Percentiles rank a stretch among this genome's conserved stretches.
These are phyloP conservation scores for Eumeta japonica DNA, from an alignment of 1,140 invertebrate genomes.

Conservation along the genomic window DNA sequence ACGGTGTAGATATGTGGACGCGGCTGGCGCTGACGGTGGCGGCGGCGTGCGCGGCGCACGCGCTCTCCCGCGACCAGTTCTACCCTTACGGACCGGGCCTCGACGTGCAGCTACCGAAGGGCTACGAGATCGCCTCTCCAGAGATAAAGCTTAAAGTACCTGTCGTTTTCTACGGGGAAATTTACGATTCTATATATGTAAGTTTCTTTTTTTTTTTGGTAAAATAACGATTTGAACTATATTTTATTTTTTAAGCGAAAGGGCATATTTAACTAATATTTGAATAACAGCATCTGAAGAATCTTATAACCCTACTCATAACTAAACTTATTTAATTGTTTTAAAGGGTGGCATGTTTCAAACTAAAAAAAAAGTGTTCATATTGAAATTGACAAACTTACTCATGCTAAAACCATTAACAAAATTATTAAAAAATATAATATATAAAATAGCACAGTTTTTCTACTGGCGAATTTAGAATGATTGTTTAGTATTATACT, in stretches of 20 bases:
- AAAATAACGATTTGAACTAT: background rate
- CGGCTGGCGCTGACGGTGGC: conserved; percentile 20
- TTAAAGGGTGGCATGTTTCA: too few species aligned
- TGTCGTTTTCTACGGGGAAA: conserved; percentile 70
- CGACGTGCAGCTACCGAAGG: conserved; percentile 42
- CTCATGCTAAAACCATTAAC: too few species aligned
- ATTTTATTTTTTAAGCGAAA: background rate
- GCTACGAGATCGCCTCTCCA: conserved; percentile 48
- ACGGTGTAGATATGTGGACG: conserved; percentile 38
- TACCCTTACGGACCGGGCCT: conserved; percentile 38
- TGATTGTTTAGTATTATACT: too few species aligned
- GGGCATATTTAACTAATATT: background rate
- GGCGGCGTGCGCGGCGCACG: conserved; percentile 22
- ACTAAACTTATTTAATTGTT: too few species aligned
- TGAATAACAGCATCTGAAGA: too few species aligned
- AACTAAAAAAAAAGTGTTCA: too few species aligned
- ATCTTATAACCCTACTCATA: too few species aligned
- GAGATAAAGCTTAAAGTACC: conserved; percentile 58
- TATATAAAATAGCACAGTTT: too few species aligned
- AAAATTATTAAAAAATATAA: too few species aligned
- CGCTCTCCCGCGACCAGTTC: conserved; percentile 39
- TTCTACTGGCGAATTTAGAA: too few species aligned
- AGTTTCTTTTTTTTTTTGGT: conserved; percentile 56
- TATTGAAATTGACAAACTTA: too few species aligned
- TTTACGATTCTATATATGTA: conserved; percentile 72